These are phyloP conservation scores for Ips typographus DNA, from an alignment of 1,140 invertebrate species.

Conservation along the genomic window DNA sequence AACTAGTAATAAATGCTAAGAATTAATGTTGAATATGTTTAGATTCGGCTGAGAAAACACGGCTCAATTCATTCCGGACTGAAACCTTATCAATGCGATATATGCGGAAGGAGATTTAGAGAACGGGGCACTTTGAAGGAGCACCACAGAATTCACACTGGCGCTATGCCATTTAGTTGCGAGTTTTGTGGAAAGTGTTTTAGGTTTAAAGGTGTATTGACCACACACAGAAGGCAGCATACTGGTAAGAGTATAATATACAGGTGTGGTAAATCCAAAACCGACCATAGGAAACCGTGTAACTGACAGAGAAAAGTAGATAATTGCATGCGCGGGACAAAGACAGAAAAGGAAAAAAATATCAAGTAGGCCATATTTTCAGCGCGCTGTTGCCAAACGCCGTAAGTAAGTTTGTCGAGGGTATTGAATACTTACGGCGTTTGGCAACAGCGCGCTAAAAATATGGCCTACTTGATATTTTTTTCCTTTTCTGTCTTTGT, in stretches of 20 bases:
- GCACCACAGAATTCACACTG: slow-evolving; percentile 75
- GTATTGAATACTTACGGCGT: too few species aligned
- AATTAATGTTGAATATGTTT: background rate
- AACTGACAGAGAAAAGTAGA: too few species aligned
- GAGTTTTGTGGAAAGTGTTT: slow-evolving; percentile 72
- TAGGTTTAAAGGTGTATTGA: slow-evolving; percentile 68
- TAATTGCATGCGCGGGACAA: too few species aligned
- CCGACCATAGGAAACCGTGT: too few species aligned
- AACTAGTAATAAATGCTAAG: background rate
- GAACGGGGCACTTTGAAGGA: slow-evolving; percentile 63
- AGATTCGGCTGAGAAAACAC: slow-evolving; percentile 41
- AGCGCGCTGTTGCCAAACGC: too few species aligned
- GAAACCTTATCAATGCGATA: slow-evolving; percentile 74
- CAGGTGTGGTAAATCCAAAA: too few species aligned
- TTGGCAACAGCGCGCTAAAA: too few species aligned
- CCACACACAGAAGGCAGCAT: slow-evolving; percentile 66
- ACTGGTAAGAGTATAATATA: slow-evolving; percentile 50
- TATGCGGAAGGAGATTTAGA: slow-evolving; percentile 71
- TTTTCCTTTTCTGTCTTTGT: too few species aligned
- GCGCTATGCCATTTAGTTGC: slow-evolving; percentile 78
- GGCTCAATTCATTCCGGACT: slow-evolving; percentile 53
- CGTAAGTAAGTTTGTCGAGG: too few species aligned
- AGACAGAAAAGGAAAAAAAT: background rate
- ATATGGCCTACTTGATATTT: too few species aligned
- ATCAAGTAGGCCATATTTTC: too few species aligned